phyloP scores from a whole-genome alignment of 1,140 invertebrate genomes.

The Venturia canescens region DNA sequence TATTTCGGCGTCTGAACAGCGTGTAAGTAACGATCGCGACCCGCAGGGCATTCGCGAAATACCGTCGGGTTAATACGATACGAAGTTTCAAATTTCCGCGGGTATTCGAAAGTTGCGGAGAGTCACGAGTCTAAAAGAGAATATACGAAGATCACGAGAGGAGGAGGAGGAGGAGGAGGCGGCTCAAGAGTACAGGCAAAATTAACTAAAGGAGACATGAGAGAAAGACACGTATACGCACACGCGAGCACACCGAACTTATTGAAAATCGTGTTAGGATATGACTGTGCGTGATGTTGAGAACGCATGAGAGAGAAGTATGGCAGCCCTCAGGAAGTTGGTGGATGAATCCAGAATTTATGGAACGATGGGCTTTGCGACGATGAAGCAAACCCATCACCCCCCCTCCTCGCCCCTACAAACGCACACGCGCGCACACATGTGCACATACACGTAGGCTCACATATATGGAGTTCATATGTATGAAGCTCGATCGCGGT shows the following conservation, averaged over 20 bases:
- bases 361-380: conserved; percentile 58
- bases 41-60: conserved; percentile 52
- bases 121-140: conserved; percentile 56
- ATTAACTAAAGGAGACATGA: neutral
- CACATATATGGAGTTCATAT: neutral
- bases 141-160: conserved; percentile 37
- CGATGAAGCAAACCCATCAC: conserved; percentile 51
- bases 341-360: conserved; percentile 67
- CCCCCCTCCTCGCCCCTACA: no score
- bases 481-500: conserved; percentile 47
- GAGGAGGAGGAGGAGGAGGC: neutral
- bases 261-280: conserved; percentile 24
- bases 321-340: conserved; percentile 18
- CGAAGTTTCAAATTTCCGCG: conserved; percentile 69
- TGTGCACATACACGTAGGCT: neutral
- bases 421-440: no score
- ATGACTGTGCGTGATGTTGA: conserved; percentile 27
- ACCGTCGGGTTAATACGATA: conserved; percentile 64
- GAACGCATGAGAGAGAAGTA: neutral
- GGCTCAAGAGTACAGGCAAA: neutral
- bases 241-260: neutral
- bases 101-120: conserved; percentile 61
- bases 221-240: neutral
- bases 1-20: neutral
- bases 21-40: conserved; percentile 66